Conservation (phyloP, 2,888 invertebrate genomes). For the Parapristionchus giblindavisi region DNA sequence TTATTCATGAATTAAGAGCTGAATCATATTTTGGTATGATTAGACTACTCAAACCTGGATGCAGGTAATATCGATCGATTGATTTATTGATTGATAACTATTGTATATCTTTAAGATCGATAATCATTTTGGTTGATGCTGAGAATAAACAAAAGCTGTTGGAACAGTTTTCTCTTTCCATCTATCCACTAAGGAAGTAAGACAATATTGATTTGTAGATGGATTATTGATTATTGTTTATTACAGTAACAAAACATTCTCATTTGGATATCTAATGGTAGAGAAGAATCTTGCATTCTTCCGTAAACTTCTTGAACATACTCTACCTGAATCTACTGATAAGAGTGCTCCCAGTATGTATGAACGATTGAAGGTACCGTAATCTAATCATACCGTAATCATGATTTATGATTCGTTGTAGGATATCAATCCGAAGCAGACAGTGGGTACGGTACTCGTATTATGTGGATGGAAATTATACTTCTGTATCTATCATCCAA, state of each 20-base stretch:
- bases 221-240: constrained; percentile 30
- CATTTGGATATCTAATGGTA: constrained; percentile 91
- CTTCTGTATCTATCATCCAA: constrained; percentile 98
- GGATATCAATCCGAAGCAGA: constrained; percentile 91
- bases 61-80: constrained; percentile 70
- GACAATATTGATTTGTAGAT: constrained; percentile 62
- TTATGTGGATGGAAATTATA: constrained; percentile 95
- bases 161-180: constrained; percentile 88
- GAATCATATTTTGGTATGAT: constrained; percentile 96
- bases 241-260: constrained; percentile 89
- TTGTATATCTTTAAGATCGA: constrained; percentile 76
- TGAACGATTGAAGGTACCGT: constrained; percentile 50
- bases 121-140: constrained; percentile 87
- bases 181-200: constrained; percentile 94
- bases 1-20: constrained; percentile 88
- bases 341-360: constrained; percentile 46
- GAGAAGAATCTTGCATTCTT: constrained; percentile 95
- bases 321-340: constrained; percentile 78
- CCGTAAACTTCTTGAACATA: constrained; percentile 85
- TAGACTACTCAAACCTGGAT: constrained; percentile 89
- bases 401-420: constrained; percentile 37
- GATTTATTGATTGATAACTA: background rate
- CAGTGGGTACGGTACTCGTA: constrained; percentile 93
- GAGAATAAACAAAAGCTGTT: constrained; percentile 86
- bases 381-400: background rate